Percentiles rank a stretch among this genome's conserved stretches.
Evolutionary conservation across 2,888 invertebrate species (phyloP).

Genomic region (Nomada flava): DNA sequence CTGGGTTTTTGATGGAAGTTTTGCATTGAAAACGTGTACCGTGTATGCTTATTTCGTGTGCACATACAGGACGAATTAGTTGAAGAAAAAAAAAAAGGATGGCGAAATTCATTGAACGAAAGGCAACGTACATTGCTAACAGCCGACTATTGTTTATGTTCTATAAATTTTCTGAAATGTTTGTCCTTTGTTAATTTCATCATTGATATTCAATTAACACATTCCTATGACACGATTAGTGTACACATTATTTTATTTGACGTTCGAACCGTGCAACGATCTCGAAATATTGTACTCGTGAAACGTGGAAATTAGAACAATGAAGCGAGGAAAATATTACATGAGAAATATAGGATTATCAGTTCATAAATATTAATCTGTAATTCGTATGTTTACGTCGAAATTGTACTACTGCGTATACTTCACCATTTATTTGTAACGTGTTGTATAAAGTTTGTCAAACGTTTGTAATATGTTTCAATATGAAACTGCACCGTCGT

Average conservation of each 20-base stretch:
- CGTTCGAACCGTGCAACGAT: conserved; percentile 9
- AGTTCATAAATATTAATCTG: conserved; percentile 8
- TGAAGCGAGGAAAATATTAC: not conserved
- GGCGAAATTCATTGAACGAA: conserved; percentile 27
- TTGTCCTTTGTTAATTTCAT: conserved; percentile 25
- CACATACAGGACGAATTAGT: conserved; percentile 18
- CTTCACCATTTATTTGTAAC: conserved; percentile 30
- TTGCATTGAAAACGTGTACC: conserved; percentile 59
- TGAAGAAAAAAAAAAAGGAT: not conserved
- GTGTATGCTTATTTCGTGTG: conserved; percentile 52
- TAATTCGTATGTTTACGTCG: conserved; percentile 25
- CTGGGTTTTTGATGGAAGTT: conserved; percentile 71
- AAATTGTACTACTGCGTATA: conserved; percentile 17
- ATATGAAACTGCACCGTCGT: conserved; percentile 30
- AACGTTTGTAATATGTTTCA: conserved; percentile 43
- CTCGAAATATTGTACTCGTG: conserved; percentile 7
- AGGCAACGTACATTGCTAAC: conserved; percentile 40
- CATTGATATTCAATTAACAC: conserved; percentile 45
- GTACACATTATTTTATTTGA: conserved; percentile 12
- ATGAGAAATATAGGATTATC: conserved; percentile 11
- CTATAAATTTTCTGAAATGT: conserved; percentile 9
- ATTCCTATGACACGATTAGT: conserved; percentile 46
- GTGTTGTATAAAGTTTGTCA: conserved; percentile 38
- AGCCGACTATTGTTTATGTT: conserved; percentile 12
- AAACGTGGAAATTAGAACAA: not conserved